Percentiles rank a stretch among this genome's conserved stretches.
phyloP scores from a whole-genome alignment of 2,797 vertebrate genomes.

The Phalanger gymnotis region DNA sequence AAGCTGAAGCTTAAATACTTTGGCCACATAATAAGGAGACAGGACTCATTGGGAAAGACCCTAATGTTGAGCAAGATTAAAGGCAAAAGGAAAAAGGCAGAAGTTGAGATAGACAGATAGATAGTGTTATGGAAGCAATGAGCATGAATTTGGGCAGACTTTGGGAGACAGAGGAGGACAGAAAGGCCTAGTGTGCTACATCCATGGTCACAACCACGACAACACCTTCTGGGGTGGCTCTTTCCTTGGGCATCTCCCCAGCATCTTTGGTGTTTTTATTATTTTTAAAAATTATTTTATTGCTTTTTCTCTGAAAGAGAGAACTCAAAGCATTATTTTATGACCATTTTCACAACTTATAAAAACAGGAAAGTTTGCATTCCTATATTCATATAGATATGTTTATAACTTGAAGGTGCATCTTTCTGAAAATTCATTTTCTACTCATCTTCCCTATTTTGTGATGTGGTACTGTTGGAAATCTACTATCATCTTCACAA shows the following conservation, averaged over 20 bases:
- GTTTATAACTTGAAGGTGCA: neutral
- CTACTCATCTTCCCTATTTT: neutral
- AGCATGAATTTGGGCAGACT: neutral
- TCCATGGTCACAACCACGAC: neutral
- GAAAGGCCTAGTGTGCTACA: neutral
- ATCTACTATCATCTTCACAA: neutral
- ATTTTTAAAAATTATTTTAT: neutral
- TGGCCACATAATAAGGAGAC: neutral
- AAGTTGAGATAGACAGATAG: neutral
- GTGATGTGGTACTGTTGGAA: neutral
- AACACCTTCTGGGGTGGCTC: neutral
- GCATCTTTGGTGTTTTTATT: neutral
- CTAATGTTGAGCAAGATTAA: neutral
- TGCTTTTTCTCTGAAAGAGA: neutral
- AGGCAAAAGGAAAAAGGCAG: neutral
- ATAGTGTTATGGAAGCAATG: neutral
- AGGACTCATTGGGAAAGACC: neutral
- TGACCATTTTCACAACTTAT: neutral
- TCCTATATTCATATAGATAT: neutral
- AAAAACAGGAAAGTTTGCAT: neutral
- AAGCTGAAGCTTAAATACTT: neutral
- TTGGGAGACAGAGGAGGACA: neutral
- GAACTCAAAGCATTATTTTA: neutral
- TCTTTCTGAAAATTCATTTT: neutral
- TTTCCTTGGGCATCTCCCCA: neutral